Base-by-base conservation (phyloP, 2,888 invertebrate species). In the Ferdinandea cuprea region DNA sequence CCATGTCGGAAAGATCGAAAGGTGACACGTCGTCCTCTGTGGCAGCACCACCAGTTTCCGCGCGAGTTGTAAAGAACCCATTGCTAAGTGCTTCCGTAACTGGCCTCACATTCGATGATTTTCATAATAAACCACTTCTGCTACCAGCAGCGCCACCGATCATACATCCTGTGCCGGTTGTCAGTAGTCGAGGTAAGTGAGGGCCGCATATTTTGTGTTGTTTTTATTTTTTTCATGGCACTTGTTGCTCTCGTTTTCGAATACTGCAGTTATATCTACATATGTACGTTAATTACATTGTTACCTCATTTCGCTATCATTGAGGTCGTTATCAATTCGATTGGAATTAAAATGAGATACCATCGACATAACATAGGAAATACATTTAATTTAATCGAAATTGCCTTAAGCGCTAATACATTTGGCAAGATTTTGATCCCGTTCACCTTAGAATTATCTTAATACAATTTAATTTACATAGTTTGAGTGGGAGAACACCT, bases 41-140 rank as follows among this genome's bases (percentile, higher is more conserved):
- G 77, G 74, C 86, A 42, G 69, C 78, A 68, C 58, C 71, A 46
- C 89, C 88, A 86, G 88, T 71, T 58, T 25, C 66, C 54, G 73
- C 85, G 77, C 89, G 89, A 85, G 88, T 89, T 46, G 90, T 93
- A 61, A 92, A 92, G 92, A 96, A 96, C 91, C 94, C 95, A 30
- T 92, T 96, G 87, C 92, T 96, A 84, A 94, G 94, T 86, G 94
- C 94, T 66, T 94, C 95, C 77, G 95, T 95, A 85, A 94, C 94
- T 86, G 95, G 94, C 65, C 93, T 94, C 86, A 94, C 94, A 11
- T 92, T 94, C 68, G 95, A 95, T 86, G 95, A 95, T 91, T 94
- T 95, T 91, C 92, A 94, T 85, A 94, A 94, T 89, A 94, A 94
- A 91, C 93, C 94, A 73, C 91, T 95, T 79, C 91, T 95, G 87